Evolutionary conservation across 2,888 invertebrate genomes (phyloP), one percentile per base, ranked within the genome.

Genomic region (Teinopalpus imperialis): DNA sequence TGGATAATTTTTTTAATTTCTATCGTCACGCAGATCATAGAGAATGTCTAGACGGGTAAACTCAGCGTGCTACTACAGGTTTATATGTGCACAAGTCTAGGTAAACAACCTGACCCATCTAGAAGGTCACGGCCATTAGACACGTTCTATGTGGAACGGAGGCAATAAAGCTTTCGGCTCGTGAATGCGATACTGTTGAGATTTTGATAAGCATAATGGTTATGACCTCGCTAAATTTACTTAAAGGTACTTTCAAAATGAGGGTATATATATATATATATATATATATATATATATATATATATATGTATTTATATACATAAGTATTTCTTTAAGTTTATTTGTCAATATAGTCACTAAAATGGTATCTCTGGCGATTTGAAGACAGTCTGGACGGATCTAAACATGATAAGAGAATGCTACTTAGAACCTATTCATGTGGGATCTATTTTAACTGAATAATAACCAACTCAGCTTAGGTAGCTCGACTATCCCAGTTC

Each of bases 121-220:
- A 20, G 32, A 13, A 34, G 32, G 34, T 34, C 42, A 42, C 12
- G 42, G 26, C 13, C 18, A 10, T 14, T 14, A 2, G n/a, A 18
- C 14, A 6, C 13, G 37, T 29, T 12, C n/a, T 21, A 9, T 20
- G n/a, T 10, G 34, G 8, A 8, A 16, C 8, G 10, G 31, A 32
- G 12, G 16, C 16, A 13, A 18, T 32, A 18, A 41, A 32, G 23
- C 41, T 41, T 41, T n/a, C n/a, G n/a, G 31, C 9, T n/a, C 9
- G 12, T 21, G 9, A 34, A 34, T 34, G 31, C n/a, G n/a, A 8
- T 32, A 7, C 10, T 7, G n/a, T n/a, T n/a, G 2, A 21, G 20
- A 10, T 32, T 1, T n/a, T 20, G 23, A 20, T 29, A 30, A 27
- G 18, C 27, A 9, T n/a, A 34, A 13, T n/a, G 0, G 12, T 16